phyloP scores from a whole-genome alignment of 2,797 vertebrate species.

The Chaunax sp. region DNA sequence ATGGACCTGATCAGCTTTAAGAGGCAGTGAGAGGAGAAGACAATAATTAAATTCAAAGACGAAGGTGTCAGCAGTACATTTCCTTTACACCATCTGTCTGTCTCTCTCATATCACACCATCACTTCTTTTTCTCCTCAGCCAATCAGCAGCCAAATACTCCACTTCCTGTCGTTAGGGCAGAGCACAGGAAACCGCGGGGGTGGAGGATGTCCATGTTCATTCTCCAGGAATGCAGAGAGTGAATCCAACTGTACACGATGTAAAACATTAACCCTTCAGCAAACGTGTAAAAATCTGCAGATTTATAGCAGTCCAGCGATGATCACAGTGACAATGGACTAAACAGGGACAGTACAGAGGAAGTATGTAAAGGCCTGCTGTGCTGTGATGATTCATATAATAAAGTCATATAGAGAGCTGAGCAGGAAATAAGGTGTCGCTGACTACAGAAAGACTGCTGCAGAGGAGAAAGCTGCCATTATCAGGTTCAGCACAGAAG shows the following conservation, averaged over 20 bases:
- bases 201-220: constrained; percentile 71
- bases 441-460: neutral
- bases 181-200: constrained; percentile 64
- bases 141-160: constrained; percentile 57
- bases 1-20: neutral
- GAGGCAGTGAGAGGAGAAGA: neutral
- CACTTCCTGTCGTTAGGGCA: constrained; percentile 73
- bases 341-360: neutral
- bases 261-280: constrained; percentile 57
- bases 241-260: constrained; percentile 44
- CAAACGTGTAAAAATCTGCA: constrained; percentile 9
- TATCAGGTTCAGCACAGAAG: neutral
- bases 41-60: neutral
- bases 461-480: neutral
- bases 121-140: constrained; percentile 39
- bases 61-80: constrained; percentile 8
- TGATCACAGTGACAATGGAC: fast-evolving
- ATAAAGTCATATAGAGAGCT: neutral
- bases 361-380: constrained; percentile 1
- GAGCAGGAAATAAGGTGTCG: neutral
- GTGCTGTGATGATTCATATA: constrained; percentile 14
- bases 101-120: constrained; percentile 57
- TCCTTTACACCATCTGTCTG: neutral
- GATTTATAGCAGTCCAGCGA: neutral
- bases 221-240: constrained; percentile 69